Percentiles rank a stretch among this genome's conserved stretches.
These are phyloP conservation scores for Polia nebulosa DNA, from an alignment of 2,888 invertebrate genomes.

Conservation along the genomic window DNA sequence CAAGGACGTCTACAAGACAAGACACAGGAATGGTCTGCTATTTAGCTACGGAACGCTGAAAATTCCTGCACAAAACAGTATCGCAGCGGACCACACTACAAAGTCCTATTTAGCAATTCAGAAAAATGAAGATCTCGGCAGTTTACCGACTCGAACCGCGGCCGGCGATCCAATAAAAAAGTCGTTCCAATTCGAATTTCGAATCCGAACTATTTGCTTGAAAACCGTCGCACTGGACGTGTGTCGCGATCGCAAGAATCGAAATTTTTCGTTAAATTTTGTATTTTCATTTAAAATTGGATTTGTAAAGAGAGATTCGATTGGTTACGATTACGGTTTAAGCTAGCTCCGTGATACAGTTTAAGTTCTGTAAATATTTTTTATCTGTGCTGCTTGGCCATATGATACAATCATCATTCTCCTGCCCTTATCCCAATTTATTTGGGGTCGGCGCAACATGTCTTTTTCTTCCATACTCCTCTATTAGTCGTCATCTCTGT, in stretches of 20 bases:
- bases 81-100: constrained; percentile 14
- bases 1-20: background rate
- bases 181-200: constrained; percentile 62
- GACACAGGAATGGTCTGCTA: background rate
- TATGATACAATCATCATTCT: background rate
- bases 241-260: constrained; percentile 49
- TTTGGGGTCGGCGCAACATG: too few relatives aligned
- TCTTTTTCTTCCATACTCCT: too few relatives aligned
- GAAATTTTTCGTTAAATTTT: constrained; percentile 39
- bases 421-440: too few relatives aligned
- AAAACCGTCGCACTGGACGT: constrained; percentile 66
- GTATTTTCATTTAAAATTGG: constrained; percentile 47
- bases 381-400: background rate
- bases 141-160: constrained; percentile 44
- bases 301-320: constrained; percentile 23
- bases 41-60: background rate
- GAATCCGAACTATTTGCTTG: constrained; percentile 65
- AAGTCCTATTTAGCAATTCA: constrained; percentile 40
- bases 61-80: constrained; percentile 13
- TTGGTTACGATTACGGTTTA: background rate
- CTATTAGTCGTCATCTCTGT: too few relatives aligned
- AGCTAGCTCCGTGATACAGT: too few relatives aligned
- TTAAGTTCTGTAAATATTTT: background rate
- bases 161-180: constrained; percentile 58
- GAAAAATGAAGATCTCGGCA: constrained; percentile 55